A percentile compares a stretch with the other conserved stretches of the same genome.
Conservation (phyloP, 1,140 invertebrate genomes). For the Lucilia cuprina region DNA sequence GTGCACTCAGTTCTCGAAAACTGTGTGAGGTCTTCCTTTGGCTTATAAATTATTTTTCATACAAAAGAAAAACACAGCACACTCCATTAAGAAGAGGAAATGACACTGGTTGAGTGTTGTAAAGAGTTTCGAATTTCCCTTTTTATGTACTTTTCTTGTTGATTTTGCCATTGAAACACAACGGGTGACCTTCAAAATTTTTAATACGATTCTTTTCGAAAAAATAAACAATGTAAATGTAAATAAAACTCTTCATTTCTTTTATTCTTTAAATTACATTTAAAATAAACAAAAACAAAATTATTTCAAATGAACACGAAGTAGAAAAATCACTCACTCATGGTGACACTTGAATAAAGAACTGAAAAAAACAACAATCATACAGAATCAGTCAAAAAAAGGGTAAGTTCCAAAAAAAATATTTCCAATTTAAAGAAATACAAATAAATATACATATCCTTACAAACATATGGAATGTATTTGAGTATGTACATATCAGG, state of each 20-base stretch:
- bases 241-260: constrained; percentile 23
- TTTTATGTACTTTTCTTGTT: constrained; percentile 3
- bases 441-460: not conserved
- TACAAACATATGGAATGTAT: not conserved
- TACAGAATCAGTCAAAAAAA: not conserved
- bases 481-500: not conserved
- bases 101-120: not conserved
- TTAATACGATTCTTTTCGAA: constrained; percentile 16
- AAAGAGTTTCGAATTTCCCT: constrained; percentile 20
- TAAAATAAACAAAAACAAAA: constrained; percentile 29
- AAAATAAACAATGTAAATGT: not conserved
- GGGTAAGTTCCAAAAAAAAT: not conserved
- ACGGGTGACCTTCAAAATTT: constrained; percentile 29
- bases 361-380: not conserved
- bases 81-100: not conserved
- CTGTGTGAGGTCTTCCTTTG: not conserved
- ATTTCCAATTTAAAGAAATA: not conserved
- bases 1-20: not conserved
- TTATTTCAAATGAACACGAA: constrained; percentile 26
- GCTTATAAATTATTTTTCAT: not conserved
- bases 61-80: constrained; percentile 9
- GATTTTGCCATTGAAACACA: constrained; percentile 5
- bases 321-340: constrained; percentile 8
- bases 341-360: constrained; percentile 7
- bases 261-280: constrained; percentile 9